A percentile compares a stretch with the other conserved stretches of the same genome.
Conservation (phyloP, 2,888 invertebrate species). For the Ganaspis brasiliensis region DNA sequence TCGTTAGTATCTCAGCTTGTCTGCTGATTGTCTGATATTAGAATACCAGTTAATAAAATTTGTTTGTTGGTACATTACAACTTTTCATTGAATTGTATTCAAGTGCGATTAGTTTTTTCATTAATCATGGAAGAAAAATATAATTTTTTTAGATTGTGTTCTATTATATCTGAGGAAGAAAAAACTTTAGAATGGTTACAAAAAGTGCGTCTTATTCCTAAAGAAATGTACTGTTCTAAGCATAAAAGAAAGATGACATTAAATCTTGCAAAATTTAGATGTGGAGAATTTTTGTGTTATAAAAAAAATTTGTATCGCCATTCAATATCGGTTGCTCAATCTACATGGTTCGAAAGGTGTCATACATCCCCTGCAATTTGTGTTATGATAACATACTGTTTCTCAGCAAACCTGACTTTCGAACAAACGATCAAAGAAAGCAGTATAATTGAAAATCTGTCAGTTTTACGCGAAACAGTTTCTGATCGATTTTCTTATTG, state of each 20-base stretch:
- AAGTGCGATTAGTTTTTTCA: no score
- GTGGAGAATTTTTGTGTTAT: conserved; percentile 47
- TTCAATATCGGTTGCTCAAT: conserved; percentile 43
- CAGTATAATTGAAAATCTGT: conserved; percentile 42
- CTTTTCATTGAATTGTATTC: no score
- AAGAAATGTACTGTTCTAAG: conserved; percentile 33
- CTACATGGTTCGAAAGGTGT: conserved; percentile 51
- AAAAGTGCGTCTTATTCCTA: conserved; percentile 44
- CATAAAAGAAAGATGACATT: conserved; percentile 48
- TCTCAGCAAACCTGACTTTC: conserved; percentile 38
- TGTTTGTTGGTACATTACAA: no score
- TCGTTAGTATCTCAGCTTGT: no score
- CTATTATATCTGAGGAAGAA: conserved; percentile 39
- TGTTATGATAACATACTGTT: conserved; percentile 47
- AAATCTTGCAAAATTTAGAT: conserved; percentile 21
- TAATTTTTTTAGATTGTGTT: conserved; percentile 44
- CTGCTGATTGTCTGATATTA: no score
- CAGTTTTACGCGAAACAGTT: conserved; percentile 45
- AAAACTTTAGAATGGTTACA: conserved; percentile 48
- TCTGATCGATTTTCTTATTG: conserved; percentile 51
- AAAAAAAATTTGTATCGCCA: conserved; percentile 47
- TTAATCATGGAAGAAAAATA: conserved; percentile 25
- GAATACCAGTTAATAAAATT: no score
- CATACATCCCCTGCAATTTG: conserved; percentile 23
- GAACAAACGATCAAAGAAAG: conserved; percentile 44